A percentile compares a stretch with the other conserved stretches of the same genome.
Evolutionary conservation across 1,140 invertebrate genomes (phyloP).

Genomic region (Papilio glaucus): DNA sequence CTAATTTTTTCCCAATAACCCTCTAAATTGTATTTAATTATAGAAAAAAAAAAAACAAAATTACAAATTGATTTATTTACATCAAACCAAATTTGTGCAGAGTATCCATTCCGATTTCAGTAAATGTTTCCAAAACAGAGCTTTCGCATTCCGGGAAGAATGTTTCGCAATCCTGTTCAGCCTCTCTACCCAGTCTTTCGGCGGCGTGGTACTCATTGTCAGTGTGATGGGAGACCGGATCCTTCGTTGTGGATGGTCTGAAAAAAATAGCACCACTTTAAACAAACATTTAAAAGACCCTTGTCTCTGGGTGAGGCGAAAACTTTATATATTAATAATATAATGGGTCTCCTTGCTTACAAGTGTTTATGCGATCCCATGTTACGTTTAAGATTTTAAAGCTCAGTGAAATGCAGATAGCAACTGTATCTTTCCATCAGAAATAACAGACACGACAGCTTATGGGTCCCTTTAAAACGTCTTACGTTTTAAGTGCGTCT

Average conservation of each 20-base stretch:
- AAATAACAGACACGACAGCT: no score
- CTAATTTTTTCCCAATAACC: no score
- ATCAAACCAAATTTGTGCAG: slow-evolving; percentile 72
- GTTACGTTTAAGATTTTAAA: no score
- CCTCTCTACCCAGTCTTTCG: slow-evolving; percentile 85
- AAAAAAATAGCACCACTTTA: slow-evolving; percentile 32
- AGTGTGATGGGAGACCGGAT: slow-evolving; percentile 85
- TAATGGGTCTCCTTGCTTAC: no score
- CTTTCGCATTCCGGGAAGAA: slow-evolving; percentile 86
- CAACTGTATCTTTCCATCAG: no score
- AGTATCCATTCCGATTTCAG: slow-evolving; percentile 78
- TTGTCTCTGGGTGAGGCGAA: no score
- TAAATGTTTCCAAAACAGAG: slow-evolving; percentile 86
- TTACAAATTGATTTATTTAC: slow-evolving; percentile 42
- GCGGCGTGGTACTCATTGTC: slow-evolving; percentile 89
- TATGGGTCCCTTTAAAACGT: no score
- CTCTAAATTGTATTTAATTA: no score
- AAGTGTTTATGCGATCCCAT: no score
- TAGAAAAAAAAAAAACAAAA: slow-evolving; percentile 16
- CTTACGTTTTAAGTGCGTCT: no score
- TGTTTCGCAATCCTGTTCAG: slow-evolving; percentile 82
- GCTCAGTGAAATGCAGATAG: no score
- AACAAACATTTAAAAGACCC: not conserved
- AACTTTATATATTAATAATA: no score
- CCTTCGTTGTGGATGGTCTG: slow-evolving; percentile 87